Percentiles rank a stretch among this genome's conserved stretches.
Conservation (phyloP, 2,888 invertebrate genomes). For the Coenonympha glycerion region DNA sequence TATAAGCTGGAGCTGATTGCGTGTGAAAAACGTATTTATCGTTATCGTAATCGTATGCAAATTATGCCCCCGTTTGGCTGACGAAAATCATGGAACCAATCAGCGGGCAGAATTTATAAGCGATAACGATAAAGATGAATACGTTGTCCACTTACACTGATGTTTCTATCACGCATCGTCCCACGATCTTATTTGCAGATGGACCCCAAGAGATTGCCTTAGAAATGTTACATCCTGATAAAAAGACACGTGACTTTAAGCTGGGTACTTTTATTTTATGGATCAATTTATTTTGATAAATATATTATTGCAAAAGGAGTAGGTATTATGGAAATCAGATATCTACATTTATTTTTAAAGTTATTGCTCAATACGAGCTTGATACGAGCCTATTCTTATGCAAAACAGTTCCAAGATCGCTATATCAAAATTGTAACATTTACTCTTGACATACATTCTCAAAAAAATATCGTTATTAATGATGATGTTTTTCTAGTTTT, state of each 20-base stretch:
- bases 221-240: too few species aligned
- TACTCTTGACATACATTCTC: conserved; percentile 12
- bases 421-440: conserved; percentile 10
- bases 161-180: too few species aligned
- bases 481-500: conserved; percentile 4
- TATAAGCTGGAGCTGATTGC: too few species aligned
- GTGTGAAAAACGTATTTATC: too few species aligned
- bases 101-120: too few species aligned
- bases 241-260: not conserved
- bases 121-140: too few species aligned
- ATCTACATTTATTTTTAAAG: conserved; percentile 11
- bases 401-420: conserved; percentile 11
- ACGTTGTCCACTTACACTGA: too few species aligned
- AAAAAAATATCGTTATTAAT: not conserved
- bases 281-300: not conserved
- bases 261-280: not conserved
- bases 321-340: conserved; percentile 7
- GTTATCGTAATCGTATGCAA: too few species aligned
- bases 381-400: conserved; percentile 16
- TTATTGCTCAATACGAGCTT: conserved; percentile 2
- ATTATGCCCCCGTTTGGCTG: too few species aligned
- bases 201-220: too few species aligned
- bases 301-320: conserved; percentile 7
- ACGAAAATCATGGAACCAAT: too few species aligned
- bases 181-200: too few species aligned